A percentile compares a stretch with the other conserved stretches of the same genome.
phyloP scores from a whole-genome alignment of 2,797 vertebrate species.

The Argentina silus region DNA sequence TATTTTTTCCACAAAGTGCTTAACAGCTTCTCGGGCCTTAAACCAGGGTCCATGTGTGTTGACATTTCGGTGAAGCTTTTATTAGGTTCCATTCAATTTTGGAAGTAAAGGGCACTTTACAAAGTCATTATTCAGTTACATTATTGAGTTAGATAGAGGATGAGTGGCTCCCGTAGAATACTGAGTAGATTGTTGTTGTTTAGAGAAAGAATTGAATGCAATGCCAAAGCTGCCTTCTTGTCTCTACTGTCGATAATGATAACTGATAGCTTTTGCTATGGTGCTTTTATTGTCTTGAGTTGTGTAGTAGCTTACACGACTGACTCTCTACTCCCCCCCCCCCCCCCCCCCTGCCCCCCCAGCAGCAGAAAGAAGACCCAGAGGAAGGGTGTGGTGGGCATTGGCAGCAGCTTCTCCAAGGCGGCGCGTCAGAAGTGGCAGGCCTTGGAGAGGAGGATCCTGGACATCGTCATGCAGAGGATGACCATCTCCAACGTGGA shows the following conservation, averaged over 20 bases:
- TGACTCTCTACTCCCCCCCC: not conserved
- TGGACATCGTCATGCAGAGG: slow-evolving; percentile 96
- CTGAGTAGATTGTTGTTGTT: too few relatives aligned
- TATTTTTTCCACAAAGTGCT: too few relatives aligned
- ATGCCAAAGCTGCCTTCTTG: too few relatives aligned
- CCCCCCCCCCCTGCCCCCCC: not conserved
- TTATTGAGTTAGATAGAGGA: not conserved
- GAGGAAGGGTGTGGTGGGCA: slow-evolving; percentile 78
- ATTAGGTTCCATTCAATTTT: not conserved
- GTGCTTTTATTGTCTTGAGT: too few relatives aligned
- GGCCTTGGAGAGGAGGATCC: slow-evolving; percentile 87
- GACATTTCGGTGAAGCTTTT: not conserved
- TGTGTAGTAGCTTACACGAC: too few relatives aligned
- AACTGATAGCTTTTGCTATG: too few relatives aligned
- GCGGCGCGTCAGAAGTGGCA: slow-evolving; percentile 95
- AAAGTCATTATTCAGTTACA: not conserved
- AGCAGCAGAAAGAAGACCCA: slow-evolving; percentile 87
- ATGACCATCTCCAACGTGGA: slow-evolving; percentile 95
- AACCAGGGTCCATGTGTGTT: not conserved
- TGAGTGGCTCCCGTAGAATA: not conserved
- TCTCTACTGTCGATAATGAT: too few relatives aligned
- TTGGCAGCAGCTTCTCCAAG: slow-evolving; percentile 84
- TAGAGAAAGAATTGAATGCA: too few relatives aligned
- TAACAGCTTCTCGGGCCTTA: not conserved
- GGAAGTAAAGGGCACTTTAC: not conserved